These are phyloP conservation scores for Drosophila parvula DNA, from an alignment of 1,140 invertebrate species.

Conservation along the genomic window DNA sequence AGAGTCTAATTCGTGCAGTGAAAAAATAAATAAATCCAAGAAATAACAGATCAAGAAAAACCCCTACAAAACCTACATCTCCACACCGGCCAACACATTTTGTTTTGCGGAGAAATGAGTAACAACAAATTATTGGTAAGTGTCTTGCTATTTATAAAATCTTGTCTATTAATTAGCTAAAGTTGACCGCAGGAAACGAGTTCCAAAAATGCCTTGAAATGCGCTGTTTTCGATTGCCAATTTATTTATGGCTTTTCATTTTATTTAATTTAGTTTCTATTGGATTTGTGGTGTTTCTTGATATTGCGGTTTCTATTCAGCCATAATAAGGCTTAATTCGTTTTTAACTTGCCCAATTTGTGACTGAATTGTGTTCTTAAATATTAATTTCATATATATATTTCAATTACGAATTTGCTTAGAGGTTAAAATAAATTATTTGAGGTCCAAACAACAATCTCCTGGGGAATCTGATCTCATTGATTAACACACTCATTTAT, in stretches of 20 bases:
- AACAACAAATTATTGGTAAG: conserved; percentile 78
- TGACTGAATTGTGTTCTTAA: background rate
- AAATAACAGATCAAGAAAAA: conserved; percentile 18
- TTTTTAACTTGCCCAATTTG: conserved; percentile 10
- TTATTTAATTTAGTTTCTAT: conserved; percentile 30
- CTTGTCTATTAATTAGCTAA: conserved; percentile 19
- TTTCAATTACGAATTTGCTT: background rate
- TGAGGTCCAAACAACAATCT: conserved; percentile 6
- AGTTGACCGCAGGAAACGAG: conserved; percentile 37
- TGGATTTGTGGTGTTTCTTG: conserved; percentile 23
- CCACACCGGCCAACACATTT: conserved; percentile 50
- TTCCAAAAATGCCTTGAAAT: conserved; percentile 28
- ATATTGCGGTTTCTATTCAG: conserved; percentile 29
- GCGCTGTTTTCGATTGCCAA: conserved; percentile 18
- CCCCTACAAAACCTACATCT: conserved; percentile 7
- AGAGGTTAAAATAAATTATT: background rate
- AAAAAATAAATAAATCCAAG: conserved; percentile 31
- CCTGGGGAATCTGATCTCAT: conserved; percentile 37
- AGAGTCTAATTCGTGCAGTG: conserved; percentile 53
- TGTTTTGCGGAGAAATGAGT: conserved; percentile 81
- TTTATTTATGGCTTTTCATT: conserved; percentile 57
- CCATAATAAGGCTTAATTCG: conserved; percentile 14
- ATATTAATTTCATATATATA: background rate
- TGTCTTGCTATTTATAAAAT: conserved; percentile 16
- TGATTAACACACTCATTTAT: conserved; percentile 36